Evolutionary conservation across 2,113 vertebrate genomes (phyloP), one percentile per base, ranked within the genome.

Genomic region (Tragulus kanchil): DNA sequence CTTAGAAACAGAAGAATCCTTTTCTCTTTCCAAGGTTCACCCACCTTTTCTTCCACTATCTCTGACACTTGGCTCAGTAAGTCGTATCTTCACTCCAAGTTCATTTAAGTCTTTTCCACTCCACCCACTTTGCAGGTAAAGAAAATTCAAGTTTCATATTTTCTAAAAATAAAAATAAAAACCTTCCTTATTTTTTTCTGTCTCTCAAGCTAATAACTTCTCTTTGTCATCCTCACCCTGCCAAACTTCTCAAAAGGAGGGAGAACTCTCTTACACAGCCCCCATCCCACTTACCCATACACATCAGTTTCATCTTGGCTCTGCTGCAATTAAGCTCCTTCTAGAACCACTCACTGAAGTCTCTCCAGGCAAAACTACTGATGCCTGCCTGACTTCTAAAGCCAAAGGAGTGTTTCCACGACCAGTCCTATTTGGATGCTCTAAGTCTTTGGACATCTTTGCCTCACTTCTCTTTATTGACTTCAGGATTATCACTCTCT

Each of bases 111-210:
- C 42, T 81, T 93, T 85, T 87, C 62, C 93, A 84, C 56, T 92
- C 93, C 42, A 10, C 90, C 79, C 50, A 93, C 62, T n/a, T 82
- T 61, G 36, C 15, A n/a, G n/a, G n/a, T 92, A 90, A 85, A 79
- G 78, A 92, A 71, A 89, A 56, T n/a, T 85, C 54, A 93, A 73
- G 67, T 85, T 94, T 89, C 85, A 79, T 45, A 92, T 52, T 96
- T 96, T 62, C 95, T 96, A 78, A 93, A 96, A 93, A 85, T 85
- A 93, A 91, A 93, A 75, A 62, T 82, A 48, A 84, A 89, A 96
- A 65, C n/a, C 64, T 85, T 78, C n/a, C 54, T 88, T 85, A 69
- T 83, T 61, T 48, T 15, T 88, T 83, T 54, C 31, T 89, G 31
- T 82, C 78, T 36, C 31, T 91, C 48, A 59, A 81, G 48, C 28